Base-by-base conservation (phyloP, 2,888 invertebrate genomes). In the Tenthredo mesomela region DNA sequence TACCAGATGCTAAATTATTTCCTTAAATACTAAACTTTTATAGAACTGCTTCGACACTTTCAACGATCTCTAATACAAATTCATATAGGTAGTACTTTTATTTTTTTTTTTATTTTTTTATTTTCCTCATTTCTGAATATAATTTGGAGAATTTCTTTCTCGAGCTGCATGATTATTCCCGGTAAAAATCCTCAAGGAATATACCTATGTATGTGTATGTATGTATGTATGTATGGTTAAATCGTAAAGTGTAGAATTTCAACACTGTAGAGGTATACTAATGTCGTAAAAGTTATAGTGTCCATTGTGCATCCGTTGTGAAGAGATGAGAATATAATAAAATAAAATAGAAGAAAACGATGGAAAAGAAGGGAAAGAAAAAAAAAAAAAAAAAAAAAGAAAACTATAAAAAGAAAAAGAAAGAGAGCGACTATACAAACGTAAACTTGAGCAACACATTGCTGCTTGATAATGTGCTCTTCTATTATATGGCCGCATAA, bases 231-330 rank as follows among this genome's bases (percentile, higher is more conserved):
- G 18, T 21, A 40, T 40, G 3, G 21, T 12, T 43, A 4, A 43
- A 73, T 70, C 71, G 71, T 73, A 43, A 40, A 40, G 18, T 43
- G 71, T 73, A 40, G 25, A n/a, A 43, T 40, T n/a, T n/a, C 71
- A 18, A 37, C 37, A 37, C 25, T 29, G 33, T 50, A 25, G 40
- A n/a, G 18, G 29, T 29, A 29, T 21, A 37, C 37, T 37, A 58
- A 50, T 21, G 61, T 61, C 21, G 80, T 80, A 80, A 80, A 80
- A 80, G 80, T 80, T 80, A 80, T 80, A 80, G 61, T 37, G 58
- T 80, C 80, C 80, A 80, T 80, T 80, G 80, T 80, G 80, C 33
- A 80, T 78, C 10, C n/a, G 15, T 61, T 40, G 77, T 3, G 10
- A 54, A 77, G 3, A 18, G 18, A 4, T 10, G 12, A 25, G 10